Evolutionary conservation across 2,113 vertebrate species (phyloP).

Genomic region (Lipotes vexillifer): DNA sequence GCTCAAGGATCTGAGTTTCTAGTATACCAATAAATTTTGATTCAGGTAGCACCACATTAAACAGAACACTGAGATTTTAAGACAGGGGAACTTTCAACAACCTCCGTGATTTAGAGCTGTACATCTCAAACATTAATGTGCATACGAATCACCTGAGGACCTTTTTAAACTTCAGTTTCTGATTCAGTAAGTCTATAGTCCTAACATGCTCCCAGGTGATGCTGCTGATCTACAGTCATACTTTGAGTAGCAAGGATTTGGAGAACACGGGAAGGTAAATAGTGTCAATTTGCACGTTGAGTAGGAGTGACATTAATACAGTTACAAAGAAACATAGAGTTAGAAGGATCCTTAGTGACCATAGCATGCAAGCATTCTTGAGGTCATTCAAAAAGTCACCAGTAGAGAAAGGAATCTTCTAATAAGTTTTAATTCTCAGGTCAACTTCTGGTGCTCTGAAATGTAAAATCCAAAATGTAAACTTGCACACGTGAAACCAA

Average conservation of each 20-base stretch:
- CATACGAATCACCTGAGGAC: not conserved
- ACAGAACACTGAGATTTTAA: not conserved
- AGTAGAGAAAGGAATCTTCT: not conserved
- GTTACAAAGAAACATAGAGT: not conserved
- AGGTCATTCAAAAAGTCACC: not conserved
- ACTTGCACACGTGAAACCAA: not conserved
- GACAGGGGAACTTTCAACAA: not conserved
- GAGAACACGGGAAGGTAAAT: not conserved
- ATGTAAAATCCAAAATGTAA: not conserved
- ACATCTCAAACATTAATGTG: not conserved
- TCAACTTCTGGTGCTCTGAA: not conserved
- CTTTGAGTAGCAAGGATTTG: not conserved
- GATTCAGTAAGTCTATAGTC: not conserved
- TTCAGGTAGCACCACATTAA: not conserved
- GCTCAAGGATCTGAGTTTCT: not conserved
- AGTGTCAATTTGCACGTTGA: not conserved
- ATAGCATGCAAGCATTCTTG: not conserved
- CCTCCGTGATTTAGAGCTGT: not conserved
- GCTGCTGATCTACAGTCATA: not conserved
- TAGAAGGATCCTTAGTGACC: not conserved
- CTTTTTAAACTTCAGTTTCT: slow-evolving; percentile 12
- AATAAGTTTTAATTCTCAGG: not conserved
- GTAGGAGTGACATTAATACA: not conserved
- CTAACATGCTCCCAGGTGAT: not conserved
- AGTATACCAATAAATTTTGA: not conserved